phyloP scores from a whole-genome alignment of 2,113 vertebrate genomes.

The Hyperoodon ampullatus region DNA sequence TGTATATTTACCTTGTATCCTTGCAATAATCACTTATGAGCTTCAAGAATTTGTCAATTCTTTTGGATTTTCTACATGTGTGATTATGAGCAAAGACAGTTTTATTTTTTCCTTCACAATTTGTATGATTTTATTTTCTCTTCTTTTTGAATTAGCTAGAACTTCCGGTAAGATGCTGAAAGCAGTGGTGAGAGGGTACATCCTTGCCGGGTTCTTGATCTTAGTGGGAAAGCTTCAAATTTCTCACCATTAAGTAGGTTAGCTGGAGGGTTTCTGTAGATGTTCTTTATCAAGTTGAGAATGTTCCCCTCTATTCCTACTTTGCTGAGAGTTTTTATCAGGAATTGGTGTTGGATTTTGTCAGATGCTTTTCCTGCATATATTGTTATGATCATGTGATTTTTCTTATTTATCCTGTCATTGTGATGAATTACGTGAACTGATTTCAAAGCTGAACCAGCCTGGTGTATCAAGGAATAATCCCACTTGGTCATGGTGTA shows the following conservation, averaged over 20 bases:
- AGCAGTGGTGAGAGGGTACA: background rate
- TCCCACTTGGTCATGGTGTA: background rate
- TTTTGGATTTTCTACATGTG: background rate
- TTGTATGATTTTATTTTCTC: background rate
- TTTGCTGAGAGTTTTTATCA: background rate
- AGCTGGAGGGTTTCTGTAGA: background rate
- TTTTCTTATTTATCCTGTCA: background rate
- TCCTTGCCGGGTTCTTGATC: background rate
- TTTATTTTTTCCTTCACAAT: background rate
- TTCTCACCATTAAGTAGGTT: background rate
- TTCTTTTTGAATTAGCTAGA: background rate
- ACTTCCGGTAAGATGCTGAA: background rate
- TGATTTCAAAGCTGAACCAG: background rate
- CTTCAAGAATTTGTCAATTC: background rate
- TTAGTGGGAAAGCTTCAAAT: background rate
- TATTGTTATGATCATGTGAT: background rate
- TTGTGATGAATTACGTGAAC: background rate
- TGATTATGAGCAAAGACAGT: background rate
- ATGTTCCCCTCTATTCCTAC: background rate
- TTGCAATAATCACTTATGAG: background rate
- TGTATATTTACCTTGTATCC: background rate
- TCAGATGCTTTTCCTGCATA: background rate
- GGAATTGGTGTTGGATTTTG: background rate
- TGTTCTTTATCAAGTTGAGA: background rate
- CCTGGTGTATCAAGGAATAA: background rate